A percentile compares a stretch with the other conserved stretches of the same genome.
Conservation (phyloP, 2,113 vertebrate genomes). For the Chrysemys picta region DNA sequence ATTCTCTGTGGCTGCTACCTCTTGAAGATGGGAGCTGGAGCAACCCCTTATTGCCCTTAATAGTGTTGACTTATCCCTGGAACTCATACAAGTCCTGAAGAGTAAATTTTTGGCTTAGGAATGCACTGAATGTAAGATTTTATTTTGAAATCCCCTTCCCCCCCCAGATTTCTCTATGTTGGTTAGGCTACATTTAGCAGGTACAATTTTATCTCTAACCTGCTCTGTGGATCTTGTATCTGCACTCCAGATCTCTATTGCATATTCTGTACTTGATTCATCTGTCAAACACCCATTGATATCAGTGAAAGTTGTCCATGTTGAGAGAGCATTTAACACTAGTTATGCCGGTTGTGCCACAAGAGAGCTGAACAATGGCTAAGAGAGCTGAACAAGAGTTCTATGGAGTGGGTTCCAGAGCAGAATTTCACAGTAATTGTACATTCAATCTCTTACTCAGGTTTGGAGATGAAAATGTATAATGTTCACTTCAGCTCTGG, state of each 20-base stretch:
- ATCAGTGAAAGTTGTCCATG: neutral
- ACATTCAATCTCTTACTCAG: neutral
- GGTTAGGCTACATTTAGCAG: neutral
- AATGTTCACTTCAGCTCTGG: neutral
- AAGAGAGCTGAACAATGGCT: neutral
- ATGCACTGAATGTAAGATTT: neutral
- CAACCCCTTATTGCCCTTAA: neutral
- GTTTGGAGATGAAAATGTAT: neutral
- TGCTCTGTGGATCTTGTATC: neutral
- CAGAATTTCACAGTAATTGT: neutral
- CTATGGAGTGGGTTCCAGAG: neutral
- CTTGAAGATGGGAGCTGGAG: neutral
- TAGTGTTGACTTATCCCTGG: neutral
- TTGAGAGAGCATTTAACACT: neutral
- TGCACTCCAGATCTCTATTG: neutral
- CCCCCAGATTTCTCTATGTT: neutral
- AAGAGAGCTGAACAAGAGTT: neutral
- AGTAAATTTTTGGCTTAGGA: neutral
- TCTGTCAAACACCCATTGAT: neutral
- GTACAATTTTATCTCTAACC: neutral
- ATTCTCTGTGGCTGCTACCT: neutral
- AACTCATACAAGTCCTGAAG: neutral
- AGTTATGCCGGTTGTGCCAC: neutral
- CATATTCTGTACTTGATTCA: neutral
- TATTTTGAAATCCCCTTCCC: neutral